phyloP scores from a whole-genome alignment of 2,888 invertebrate species.

The Lycaena phlaeas region DNA sequence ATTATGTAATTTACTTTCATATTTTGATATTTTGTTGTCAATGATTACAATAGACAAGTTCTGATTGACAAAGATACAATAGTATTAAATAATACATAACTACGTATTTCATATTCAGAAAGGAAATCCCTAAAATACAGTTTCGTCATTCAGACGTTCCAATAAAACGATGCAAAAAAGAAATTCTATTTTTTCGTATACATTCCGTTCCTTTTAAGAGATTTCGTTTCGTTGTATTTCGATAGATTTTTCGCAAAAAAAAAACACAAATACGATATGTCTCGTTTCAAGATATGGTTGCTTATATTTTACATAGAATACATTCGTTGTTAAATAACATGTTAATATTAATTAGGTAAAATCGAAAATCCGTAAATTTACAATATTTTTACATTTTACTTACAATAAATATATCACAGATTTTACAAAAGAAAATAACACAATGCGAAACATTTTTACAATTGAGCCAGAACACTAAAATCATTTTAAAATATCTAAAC shows the following conservation, averaged over 20 bases:
- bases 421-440: slow-evolving; percentile 56
- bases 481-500: slow-evolving; percentile 42
- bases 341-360: slow-evolving; percentile 1
- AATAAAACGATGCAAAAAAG: slow-evolving; percentile 33
- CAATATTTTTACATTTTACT: slow-evolving; percentile 51
- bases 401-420: slow-evolving; percentile 73
- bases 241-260: slow-evolving; percentile 32
- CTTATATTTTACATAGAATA: slow-evolving; percentile 27
- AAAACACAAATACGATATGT: slow-evolving; percentile 55
- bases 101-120: slow-evolving; percentile 47
- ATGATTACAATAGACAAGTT: slow-evolving; percentile 65
- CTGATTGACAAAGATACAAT: slow-evolving; percentile 43
- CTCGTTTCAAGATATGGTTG: slow-evolving; percentile 60
- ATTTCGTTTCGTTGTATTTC: slow-evolving; percentile 43
- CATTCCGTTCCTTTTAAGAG: slow-evolving; percentile 42
- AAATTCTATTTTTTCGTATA: slow-evolving; percentile 50
- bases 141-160: slow-evolving; percentile 31
- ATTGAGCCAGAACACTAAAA: slow-evolving; percentile 23
- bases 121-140: slow-evolving; percentile 43
- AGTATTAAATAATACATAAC: slow-evolving; percentile 49
- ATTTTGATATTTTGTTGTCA: slow-evolving; percentile 54
- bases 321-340: slow-evolving; percentile 27
- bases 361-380: slow-evolving; percentile 12
- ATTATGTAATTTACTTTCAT: slow-evolving; percentile 51
- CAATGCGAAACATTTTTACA: slow-evolving; percentile 21